Evolutionary conservation across 2,888 invertebrate species (phyloP), one percentile per base, ranked within the genome.

Genomic region (Anodontia alba): DNA sequence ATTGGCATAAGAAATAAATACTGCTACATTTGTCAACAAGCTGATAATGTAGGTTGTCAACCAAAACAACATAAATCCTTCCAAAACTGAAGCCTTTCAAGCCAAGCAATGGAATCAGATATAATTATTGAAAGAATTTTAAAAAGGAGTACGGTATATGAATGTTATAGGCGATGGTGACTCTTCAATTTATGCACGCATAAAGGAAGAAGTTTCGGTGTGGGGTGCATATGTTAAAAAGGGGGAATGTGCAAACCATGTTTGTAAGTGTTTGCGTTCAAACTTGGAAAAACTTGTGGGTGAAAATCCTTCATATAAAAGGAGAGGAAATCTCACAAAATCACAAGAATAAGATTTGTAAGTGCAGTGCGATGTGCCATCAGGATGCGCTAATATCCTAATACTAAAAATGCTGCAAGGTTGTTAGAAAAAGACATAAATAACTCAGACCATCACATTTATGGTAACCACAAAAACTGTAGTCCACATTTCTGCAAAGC

Each of bases 51-150:
- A n/a, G n/a, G 75, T 29, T 36, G 17, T 20, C 7, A 67, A n/a
- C 54, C 67, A 20, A 12, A 43, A 38, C 42, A 66, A 33, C 80
- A 70, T 46, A 46, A 54, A 2, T 80, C 74, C 29, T 78, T 74
- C 51, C 70, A 46, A 57, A 80, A 77, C 38, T 83, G 80, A 78
- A 10, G 67, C n/a, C 68, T 62, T 5, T 78, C 73, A 10, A 62
- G 62, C 42, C 84, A 84, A 46, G 26, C 75, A 5, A 82, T 87
- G 87, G 87, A 87, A 57, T 8, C 70, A 36, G 80, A 84, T 73
- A 79, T 83, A 23, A 84, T 81, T 68, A 17, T 81, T 0, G 75
- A 82, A 36, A 84, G 82, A 1, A 83, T 87, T 70, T 42, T 66
- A 20, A 62, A 76, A 36, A 71, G 78, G 87, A 7, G 26, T 80